Percentiles rank a stretch among this genome's conserved stretches.
phyloP scores from a whole-genome alignment of 2,113 vertebrate genomes.

The Gallinago undulata region DNA sequence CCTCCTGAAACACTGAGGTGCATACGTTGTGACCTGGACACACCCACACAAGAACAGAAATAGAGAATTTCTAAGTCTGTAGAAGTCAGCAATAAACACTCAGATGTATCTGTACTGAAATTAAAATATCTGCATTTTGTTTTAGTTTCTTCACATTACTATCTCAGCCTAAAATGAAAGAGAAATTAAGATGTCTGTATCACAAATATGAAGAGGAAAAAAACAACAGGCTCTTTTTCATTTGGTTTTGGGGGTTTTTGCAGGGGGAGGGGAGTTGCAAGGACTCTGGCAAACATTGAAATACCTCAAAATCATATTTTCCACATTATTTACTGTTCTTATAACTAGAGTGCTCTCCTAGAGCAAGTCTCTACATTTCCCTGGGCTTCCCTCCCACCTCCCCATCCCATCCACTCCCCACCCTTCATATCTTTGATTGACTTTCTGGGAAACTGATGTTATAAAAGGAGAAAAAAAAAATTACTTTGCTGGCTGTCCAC shows the following conservation, averaged over 20 bases:
- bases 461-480: not conserved
- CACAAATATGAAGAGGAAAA: not conserved
- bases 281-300: not conserved
- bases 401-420: fast-evolving
- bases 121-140: not conserved
- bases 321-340: not conserved
- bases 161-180: not conserved
- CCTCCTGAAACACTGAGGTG: not conserved
- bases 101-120: not conserved
- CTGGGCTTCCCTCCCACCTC: not conserved
- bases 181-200: not conserved
- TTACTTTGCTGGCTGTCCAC: not conserved
- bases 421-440: not conserved
- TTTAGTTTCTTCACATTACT: not conserved
- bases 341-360: not conserved
- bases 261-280: not conserved
- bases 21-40: fast-evolving
- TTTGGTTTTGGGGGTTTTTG: too few relatives aligned
- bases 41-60: not conserved
- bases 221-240: not conserved
- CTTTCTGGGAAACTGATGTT: not conserved
- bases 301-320: not conserved
- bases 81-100: not conserved
- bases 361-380: not conserved
- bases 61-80: not conserved